Conservation (phyloP, 1,140 invertebrate species). For the Stegodyphus mimosarum region DNA sequence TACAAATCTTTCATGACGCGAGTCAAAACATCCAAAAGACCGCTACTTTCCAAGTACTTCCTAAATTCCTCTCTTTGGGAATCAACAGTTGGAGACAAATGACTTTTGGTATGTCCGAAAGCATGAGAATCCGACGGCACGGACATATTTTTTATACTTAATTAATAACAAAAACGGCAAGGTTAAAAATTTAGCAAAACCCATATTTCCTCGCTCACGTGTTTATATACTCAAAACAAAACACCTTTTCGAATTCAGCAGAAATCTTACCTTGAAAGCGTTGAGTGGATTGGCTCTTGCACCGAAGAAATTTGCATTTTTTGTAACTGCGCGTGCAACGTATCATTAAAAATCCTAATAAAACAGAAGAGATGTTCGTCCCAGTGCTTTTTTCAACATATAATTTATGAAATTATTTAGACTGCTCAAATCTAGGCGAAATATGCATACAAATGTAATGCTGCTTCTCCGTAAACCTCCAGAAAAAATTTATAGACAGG, state of each 20-base stretch:
- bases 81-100: constrained; percentile 36
- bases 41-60: constrained; percentile 50
- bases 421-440: too few relatives aligned
- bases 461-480: too few relatives aligned
- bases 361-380: too few relatives aligned
- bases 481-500: too few relatives aligned
- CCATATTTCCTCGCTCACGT: not conserved
- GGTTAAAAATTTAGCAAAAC: not conserved
- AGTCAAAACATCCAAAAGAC: constrained; percentile 37
- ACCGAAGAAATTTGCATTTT: too few relatives aligned
- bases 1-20: constrained; percentile 34
- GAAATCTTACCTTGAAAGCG: not conserved
- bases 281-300: too few relatives aligned
- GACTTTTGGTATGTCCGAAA: not conserved
- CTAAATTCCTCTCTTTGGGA: constrained; percentile 50
- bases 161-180: not conserved
- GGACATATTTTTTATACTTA: not conserved
- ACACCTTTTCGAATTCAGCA: not conserved
- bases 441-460: too few relatives aligned
- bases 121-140: not conserved
- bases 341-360: too few relatives aligned
- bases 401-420: too few relatives aligned
- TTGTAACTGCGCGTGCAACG: too few relatives aligned
- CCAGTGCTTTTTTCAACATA: too few relatives aligned
- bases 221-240: not conserved